phyloP scores from a whole-genome alignment of 1,140 invertebrate species.

The Anthonomus grandis region DNA sequence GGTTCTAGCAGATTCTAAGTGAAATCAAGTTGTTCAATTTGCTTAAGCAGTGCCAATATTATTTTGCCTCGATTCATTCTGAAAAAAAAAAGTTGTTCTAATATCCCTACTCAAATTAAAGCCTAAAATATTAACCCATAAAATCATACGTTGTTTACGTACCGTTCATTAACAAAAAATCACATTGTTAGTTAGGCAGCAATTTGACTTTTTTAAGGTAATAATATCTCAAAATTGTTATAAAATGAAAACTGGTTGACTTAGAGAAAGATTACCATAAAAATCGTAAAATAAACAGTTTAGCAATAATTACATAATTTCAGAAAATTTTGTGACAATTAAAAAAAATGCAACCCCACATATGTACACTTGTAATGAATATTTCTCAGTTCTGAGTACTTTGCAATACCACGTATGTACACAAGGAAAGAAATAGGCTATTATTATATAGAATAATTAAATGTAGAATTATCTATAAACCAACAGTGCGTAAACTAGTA shows the following conservation, averaged over 20 bases:
- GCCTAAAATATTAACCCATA: too few relatives aligned
- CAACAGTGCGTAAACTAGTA: neutral
- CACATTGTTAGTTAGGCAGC: too few relatives aligned
- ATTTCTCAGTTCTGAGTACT: neutral
- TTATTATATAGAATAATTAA: neutral
- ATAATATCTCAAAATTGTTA: too few relatives aligned
- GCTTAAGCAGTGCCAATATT: neutral
- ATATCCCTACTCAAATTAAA: neutral
- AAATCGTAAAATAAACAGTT: too few relatives aligned
- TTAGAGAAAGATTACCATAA: too few relatives aligned
- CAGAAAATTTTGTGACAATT: neutral
- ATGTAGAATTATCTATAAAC: too few relatives aligned
- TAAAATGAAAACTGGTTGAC: too few relatives aligned
- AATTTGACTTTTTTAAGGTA: too few relatives aligned
- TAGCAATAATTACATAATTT: too few relatives aligned
- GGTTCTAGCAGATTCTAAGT: neutral
- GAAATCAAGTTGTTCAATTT: too few relatives aligned
- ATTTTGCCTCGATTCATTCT: neutral
- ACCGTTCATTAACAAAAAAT: too few relatives aligned
- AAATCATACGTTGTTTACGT: too few relatives aligned
- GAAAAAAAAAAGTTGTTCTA: neutral
- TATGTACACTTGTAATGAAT: neutral
- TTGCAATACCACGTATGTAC: neutral
- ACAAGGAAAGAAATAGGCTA: neutral
- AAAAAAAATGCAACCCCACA: neutral